Conservation (phyloP, 2,797 vertebrate species). For the Todus mexicanus region DNA sequence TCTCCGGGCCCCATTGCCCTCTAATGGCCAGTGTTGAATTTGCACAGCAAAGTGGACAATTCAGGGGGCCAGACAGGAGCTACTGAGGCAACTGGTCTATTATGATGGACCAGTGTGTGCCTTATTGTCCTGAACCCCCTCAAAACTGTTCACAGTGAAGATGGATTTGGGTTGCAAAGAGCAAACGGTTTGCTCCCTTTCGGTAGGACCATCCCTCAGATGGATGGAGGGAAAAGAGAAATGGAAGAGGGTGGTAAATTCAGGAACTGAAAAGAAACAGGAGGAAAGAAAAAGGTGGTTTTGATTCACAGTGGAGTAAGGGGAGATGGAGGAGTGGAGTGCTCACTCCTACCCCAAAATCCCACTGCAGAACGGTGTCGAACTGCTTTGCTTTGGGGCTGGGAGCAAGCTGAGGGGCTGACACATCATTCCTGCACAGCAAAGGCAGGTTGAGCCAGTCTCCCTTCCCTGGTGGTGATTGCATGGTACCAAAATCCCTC, state of each 20-base stretch:
- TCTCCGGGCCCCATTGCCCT: neutral
- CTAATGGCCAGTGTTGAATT: neutral
- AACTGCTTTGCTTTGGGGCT: neutral
- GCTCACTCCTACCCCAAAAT: neutral
- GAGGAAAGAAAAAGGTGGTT: neutral
- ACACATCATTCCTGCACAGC: fast-evolving
- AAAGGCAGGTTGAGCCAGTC: neutral
- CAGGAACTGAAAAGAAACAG: neutral
- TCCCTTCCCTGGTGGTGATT: neutral
- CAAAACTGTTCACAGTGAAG: neutral
- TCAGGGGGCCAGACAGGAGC: fast-evolving
- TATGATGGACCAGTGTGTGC: neutral
- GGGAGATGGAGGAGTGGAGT: neutral
- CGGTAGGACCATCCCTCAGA: neutral
- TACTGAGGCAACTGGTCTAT: fast-evolving
- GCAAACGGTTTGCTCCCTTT: neutral
- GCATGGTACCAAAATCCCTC: neutral
- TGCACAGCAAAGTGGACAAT: neutral
- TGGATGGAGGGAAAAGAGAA: neutral
- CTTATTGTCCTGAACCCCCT: neutral
- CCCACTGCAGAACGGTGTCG: neutral
- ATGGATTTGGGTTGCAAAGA: neutral
- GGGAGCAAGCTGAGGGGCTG: neutral
- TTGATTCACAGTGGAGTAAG: fast-evolving
- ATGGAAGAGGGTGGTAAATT: neutral